phyloP scores from a whole-genome alignment of 2,113 vertebrate species.

The Gobius niger region DNA sequence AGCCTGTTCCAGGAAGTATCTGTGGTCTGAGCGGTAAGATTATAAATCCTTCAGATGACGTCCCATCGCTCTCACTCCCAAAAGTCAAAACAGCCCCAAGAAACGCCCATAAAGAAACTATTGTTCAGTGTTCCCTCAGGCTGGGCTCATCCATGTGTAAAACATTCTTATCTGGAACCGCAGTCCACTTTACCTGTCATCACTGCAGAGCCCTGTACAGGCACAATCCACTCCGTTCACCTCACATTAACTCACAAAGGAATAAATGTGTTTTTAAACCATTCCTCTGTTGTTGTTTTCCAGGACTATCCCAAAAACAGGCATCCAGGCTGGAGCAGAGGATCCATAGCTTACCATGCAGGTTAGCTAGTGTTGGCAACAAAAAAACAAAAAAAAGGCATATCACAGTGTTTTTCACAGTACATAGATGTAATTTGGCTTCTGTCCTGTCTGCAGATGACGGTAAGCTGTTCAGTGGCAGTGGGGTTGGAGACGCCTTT shows the following conservation, averaged over 20 bases:
- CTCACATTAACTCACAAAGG: background rate
- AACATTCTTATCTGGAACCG: background rate
- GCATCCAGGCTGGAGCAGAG: constrained; percentile 92
- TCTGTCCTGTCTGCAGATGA: constrained; percentile 77
- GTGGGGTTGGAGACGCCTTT: constrained; percentile 91
- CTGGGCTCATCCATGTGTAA: background rate
- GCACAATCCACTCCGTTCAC: background rate
- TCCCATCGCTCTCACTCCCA: constrained; percentile 36
- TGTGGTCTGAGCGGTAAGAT: constrained; percentile 44
- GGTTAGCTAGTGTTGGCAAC: constrained; percentile 67
- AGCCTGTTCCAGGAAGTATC: constrained; percentile 62
- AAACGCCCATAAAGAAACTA: constrained; percentile 13
- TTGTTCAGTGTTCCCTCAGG: constrained; percentile 25
- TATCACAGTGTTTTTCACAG: too few relatives aligned
- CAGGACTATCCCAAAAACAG: constrained; percentile 94
- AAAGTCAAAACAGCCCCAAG: constrained; percentile 36
- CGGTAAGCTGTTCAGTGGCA: constrained; percentile 94
- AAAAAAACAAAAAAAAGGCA: too few relatives aligned
- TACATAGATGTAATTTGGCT: background rate
- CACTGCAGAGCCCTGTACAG: background rate
- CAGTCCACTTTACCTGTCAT: background rate
- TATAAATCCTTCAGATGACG: constrained; percentile 57
- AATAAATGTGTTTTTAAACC: background rate
- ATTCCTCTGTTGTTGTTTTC: constrained; percentile 14
- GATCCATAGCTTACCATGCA: constrained; percentile 92